Evolutionary conservation across 2,888 invertebrate genomes (phyloP), one percentile per base, ranked within the genome.

Genomic region (Caenorhabditis becei): DNA sequence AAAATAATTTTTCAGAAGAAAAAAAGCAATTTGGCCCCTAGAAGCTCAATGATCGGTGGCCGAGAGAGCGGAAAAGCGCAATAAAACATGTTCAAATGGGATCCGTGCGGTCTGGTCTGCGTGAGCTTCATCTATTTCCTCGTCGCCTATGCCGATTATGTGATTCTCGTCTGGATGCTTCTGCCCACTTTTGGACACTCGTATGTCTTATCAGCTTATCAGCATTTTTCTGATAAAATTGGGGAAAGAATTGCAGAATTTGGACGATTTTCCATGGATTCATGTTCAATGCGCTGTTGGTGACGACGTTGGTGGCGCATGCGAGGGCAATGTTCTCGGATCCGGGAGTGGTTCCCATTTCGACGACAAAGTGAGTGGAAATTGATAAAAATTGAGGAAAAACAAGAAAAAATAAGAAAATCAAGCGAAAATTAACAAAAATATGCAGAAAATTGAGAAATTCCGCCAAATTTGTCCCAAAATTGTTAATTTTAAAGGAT

Each of bases 251-350:
- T 75, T 86, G 51, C 81, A 88, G 82, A 56, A 66, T 77, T 32
- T 95, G 95, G 95, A 95, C 95, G 67, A 94, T 95, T 51, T 93
- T 95, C 82, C 94, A 96, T 92, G 95, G 95, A 7, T 93, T 95
- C 32, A 91, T 94, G 58, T 96, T 96, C 92, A 96, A 96, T 91
- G 94, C 94, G 0, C 92, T 96, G 14, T 93, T 96, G 70, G 94
- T 95, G 88, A 92, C 96, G 66, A 92, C 95, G 80, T 92, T 94
- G 63, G 93, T 95, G 92, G 94, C 96, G 2, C 96, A 96, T 91
- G 89, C 95, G n/a, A 93, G 95, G 89, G 95, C 96, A 10, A 95
- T 96, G 74, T 93, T 95, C 87, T 95, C 95, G n/a, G 96, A 96
- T 92, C 96, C 96, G 3, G 96, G 96, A 2, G 94, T 95, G 62